These are phyloP conservation scores for Anagyrus pseudococci DNA, from an alignment of 2,888 invertebrate species.

Conservation along the genomic window DNA sequence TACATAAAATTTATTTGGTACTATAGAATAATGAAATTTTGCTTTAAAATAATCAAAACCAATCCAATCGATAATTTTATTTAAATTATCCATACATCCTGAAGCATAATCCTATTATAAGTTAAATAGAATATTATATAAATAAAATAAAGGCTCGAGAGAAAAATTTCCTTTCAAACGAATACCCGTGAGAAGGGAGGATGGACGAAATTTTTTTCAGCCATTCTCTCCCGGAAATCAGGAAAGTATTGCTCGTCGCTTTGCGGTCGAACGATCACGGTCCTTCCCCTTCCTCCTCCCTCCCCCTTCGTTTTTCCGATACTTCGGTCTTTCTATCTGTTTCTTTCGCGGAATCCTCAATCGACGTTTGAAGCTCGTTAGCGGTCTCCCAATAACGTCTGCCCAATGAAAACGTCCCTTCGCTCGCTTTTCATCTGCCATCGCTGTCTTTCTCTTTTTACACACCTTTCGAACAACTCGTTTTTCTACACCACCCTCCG, in stretches of 20 bases:
- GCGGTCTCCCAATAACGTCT: conserved; percentile 50
- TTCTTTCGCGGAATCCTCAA: conserved; percentile 42
- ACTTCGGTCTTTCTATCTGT: conserved; percentile 20
- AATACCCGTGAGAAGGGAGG: no score
- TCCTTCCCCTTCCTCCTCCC: conserved; percentile 16
- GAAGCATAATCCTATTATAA: no score
- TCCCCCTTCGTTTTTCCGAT: conserved; percentile 19
- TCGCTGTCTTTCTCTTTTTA: conserved; percentile 4
- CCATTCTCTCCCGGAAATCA: conserved; percentile 21
- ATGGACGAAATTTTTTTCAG: conserved; percentile 15
- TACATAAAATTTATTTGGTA: neutral
- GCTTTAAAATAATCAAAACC: neutral
- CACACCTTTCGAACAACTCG: neutral
- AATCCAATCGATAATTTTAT: conserved; percentile 1
- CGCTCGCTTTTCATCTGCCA: conserved; percentile 15
- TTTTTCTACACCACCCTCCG: neutral
- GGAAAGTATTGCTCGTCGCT: conserved; percentile 33
- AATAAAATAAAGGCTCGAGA: neutral
- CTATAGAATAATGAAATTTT: neutral
- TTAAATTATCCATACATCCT: no score
- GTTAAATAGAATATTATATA: neutral
- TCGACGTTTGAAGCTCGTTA: conserved; percentile 49
- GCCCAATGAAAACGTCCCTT: conserved; percentile 37
- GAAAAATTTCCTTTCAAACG: conserved; percentile 12
- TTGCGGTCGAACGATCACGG: conserved; percentile 23